phyloP scores from a whole-genome alignment of 1,140 invertebrate genomes.

The Tetramorium parvispinum region DNA sequence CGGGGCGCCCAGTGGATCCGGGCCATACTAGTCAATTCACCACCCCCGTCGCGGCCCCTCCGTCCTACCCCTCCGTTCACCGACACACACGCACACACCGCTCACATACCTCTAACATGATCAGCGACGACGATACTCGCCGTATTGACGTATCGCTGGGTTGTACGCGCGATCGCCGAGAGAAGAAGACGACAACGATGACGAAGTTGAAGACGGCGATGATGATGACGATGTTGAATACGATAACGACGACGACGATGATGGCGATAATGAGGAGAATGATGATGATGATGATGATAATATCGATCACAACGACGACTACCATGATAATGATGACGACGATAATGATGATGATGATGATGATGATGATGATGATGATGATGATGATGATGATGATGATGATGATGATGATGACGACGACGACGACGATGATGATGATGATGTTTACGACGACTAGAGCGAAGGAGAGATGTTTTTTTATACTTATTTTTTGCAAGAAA shows the following conservation, averaged over 20 bases:
- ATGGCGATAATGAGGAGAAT: conserved; percentile 53
- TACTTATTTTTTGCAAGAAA: conserved; percentile 86
- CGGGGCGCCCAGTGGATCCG: conserved; percentile 87
- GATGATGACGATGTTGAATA: conserved; percentile 57
- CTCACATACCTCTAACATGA: conserved; percentile 66
- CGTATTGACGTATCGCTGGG: conserved; percentile 58
- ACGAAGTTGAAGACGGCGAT: conserved; percentile 48
- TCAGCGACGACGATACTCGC: conserved; percentile 63
- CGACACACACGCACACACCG: conserved; percentile 69
- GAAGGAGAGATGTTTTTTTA: conserved; percentile 81
- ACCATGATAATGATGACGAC: conserved; percentile 71
- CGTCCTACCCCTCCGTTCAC: conserved; percentile 56
- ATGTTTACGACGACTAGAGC: conserved; percentile 72
- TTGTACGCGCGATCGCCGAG: conserved; percentile 61
- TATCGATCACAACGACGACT: conserved; percentile 60
- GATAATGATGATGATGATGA: conserved; percentile 40
- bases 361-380: conserved; percentile 32
- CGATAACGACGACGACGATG: conserved; percentile 54
- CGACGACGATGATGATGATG: conserved; percentile 36
- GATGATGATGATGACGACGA: conserved; percentile 41
- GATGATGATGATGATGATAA: too few relatives aligned
- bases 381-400: conserved; percentile 46
- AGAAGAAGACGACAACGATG: conserved; percentile 46
- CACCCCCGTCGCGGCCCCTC: conserved; percentile 43
- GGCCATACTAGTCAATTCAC: conserved; percentile 85